A percentile compares a stretch with the other conserved stretches of the same genome.
These are phyloP conservation scores for Labia minor DNA, from an alignment of 2,888 invertebrate genomes.

Conservation along the genomic window DNA sequence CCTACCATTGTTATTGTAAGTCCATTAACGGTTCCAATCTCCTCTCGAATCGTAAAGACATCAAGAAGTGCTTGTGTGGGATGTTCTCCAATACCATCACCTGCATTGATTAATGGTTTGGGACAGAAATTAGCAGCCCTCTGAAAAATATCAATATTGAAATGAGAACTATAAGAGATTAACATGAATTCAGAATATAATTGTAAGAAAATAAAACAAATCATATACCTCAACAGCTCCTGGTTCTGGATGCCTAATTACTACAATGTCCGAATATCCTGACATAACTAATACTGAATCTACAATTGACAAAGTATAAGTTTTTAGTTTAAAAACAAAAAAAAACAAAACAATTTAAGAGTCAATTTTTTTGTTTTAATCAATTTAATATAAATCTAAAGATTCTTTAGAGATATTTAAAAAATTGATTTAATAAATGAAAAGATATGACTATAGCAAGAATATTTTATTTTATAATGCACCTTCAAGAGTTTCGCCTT, in stretches of 20 bases:
- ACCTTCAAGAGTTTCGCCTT: constrained; percentile 90
- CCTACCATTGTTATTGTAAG: constrained; percentile 96
- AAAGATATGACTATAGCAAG: no score
- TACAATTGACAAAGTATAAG: constrained; percentile 29
- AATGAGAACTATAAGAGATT: no score
- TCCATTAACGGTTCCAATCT: constrained; percentile 96
- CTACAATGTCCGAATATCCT: constrained; percentile 88
- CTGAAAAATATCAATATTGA: constrained; percentile 39
- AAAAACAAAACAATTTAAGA: no score
- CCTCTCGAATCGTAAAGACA: constrained; percentile 95
- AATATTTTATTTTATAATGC: no score
- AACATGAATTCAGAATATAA: neutral
- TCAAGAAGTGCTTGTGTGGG: constrained; percentile 97
- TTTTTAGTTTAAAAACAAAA: neutral
- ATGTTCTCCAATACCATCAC: constrained; percentile 94
- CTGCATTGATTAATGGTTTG: constrained; percentile 94
- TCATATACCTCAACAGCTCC: constrained; percentile 80
- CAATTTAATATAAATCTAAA: no score
- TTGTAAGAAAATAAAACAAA: constrained; percentile 17
- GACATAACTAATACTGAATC: constrained; percentile 77
- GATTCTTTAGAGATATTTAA: no score
- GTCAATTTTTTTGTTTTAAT: no score
- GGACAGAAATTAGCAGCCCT: constrained; percentile 69
- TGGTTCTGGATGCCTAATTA: constrained; percentile 84
- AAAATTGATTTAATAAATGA: no score